Conservation (phyloP, 2,888 invertebrate species). For the Perizoma flavofasciatum region DNA sequence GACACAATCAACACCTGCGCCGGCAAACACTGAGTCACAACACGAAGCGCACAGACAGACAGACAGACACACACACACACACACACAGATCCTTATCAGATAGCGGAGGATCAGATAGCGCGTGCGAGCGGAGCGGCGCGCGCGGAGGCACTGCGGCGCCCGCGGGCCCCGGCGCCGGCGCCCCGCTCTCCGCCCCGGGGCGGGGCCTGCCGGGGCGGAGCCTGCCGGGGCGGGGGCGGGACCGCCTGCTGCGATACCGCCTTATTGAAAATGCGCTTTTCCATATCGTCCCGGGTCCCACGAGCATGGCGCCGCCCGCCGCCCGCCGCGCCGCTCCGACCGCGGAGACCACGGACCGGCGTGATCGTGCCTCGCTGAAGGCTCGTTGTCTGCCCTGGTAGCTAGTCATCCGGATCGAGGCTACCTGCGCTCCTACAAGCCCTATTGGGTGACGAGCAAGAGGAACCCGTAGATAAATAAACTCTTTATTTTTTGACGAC, state of each 20-base stretch:
- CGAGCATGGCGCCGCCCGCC: constrained; percentile 13
- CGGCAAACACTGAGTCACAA: constrained; percentile 38
- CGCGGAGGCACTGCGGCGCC: constrained; percentile 28
- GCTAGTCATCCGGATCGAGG: too few species aligned
- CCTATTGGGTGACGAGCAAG: too few species aligned
- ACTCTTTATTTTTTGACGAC: too few species aligned
- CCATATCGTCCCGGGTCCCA: constrained; percentile 43
- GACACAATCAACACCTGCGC: constrained; percentile 24
- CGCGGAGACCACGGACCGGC: background rate
- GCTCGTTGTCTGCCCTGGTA: too few species aligned
- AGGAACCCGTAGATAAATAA: too few species aligned
- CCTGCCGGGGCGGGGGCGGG: constrained; percentile 40
- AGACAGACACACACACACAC: constrained; percentile 24
- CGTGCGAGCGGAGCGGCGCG: constrained; percentile 46
- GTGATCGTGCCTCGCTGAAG: too few species aligned
- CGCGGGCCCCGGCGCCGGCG: constrained; percentile 29
- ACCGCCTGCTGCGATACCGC: constrained; percentile 31
- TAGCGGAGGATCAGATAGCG: constrained; percentile 42
- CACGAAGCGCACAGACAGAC: constrained; percentile 21
- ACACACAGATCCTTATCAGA: constrained; percentile 41
- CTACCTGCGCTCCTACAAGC: too few species aligned
- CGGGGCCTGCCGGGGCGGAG: constrained; percentile 37
- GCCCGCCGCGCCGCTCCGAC: constrained; percentile 3
- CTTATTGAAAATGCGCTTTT: constrained; percentile 52
- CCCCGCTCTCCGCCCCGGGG: constrained; percentile 39